Conservation (phyloP, 2,888 invertebrate species). For the Tipula unca region DNA sequence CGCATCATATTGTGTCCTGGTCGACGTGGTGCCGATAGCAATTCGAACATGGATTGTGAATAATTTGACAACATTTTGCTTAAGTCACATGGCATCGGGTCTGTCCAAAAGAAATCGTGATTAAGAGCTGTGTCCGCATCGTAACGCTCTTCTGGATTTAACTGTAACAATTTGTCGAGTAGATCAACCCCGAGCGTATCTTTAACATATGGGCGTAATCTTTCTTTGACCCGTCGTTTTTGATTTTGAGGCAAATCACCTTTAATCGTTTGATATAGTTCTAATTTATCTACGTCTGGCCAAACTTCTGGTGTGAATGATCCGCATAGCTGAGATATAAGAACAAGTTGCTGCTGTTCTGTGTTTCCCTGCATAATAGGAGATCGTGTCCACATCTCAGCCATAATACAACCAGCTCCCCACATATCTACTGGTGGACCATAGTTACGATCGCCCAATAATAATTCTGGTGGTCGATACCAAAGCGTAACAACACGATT, state of each 20-base stretch:
- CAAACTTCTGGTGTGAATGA: slow-evolving; percentile 87
- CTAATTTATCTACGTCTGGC: slow-evolving; percentile 86
- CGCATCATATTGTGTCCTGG: slow-evolving; percentile 58
- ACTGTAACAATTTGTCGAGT: slow-evolving; percentile 78
- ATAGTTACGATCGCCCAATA: slow-evolving; percentile 83
- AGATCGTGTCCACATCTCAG: slow-evolving; percentile 96
- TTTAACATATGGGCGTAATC: slow-evolving; percentile 81
- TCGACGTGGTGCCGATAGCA: slow-evolving; percentile 67
- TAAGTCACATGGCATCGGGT: slow-evolving; percentile 89
- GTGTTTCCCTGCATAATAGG: slow-evolving; percentile 96
- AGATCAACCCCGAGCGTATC: slow-evolving; percentile 89
- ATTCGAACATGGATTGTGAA: slow-evolving; percentile 92
- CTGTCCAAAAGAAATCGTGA: slow-evolving; percentile 98
- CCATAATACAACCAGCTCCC: slow-evolving; percentile 99
- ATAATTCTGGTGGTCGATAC: slow-evolving; percentile 65
- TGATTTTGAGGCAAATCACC: slow-evolving; percentile 82
- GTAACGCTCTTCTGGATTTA: slow-evolving; percentile 82
- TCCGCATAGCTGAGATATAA: slow-evolving; percentile 94
- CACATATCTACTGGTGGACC: slow-evolving; percentile 95
- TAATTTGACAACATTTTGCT: slow-evolving; percentile 87
- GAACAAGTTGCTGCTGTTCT: slow-evolving; percentile 89
- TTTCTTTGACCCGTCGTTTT: slow-evolving; percentile 75
- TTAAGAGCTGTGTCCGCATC: slow-evolving; percentile 87
- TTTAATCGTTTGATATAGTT: slow-evolving; percentile 62
- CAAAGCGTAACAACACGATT: slow-evolving; percentile 95